Evolutionary conservation across 2,113 vertebrate genomes (phyloP), one percentile per base, ranked within the genome.

Genomic region (Daubentonia madagascariensis): DNA sequence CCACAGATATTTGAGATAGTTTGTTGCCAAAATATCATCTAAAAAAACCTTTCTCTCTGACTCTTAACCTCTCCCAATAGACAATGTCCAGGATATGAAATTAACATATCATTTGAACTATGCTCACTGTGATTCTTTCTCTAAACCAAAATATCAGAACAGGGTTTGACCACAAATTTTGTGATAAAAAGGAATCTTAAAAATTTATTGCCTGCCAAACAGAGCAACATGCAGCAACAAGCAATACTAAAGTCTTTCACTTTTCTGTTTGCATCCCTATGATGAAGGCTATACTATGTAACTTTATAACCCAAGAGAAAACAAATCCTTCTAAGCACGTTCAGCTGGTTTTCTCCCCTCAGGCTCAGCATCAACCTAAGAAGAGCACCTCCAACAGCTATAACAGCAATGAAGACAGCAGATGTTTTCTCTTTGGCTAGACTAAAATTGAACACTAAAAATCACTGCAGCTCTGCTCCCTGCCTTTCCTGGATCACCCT

Each of bases 381-480:
- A 25, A 83, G n/a, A 83, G 48, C 22, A 73, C 22, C 87, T 65
- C 85, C 75, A 80, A 52, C 48, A 95, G 85, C 81, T 75, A 35
- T 8, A 40, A 18, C 16, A 65, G 91, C 63, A 86, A 43, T 63
- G 86, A 50, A 84, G 54, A 70, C n/a, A 67, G 73, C 85, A 96
- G 91, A 92, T 94, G 96, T 81, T 95, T 87, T 92, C 85, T 87
- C 50, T 85, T 67, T 78, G 88, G 45, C 81, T 94, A 88, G 17
- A 92, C 80, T 78, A 75, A 87, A 96, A 72, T 0, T 78, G 93
- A 94, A 89, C 63, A 67, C 85, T 87, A 95, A 97, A 94, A 80
- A 35, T 81, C 85, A 81, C 35, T 72, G 52, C 35, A 91, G 20
- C 65, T 88, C 78, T 45, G 52, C 32, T 63, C 89, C 17, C 65